Base-by-base conservation (phyloP, 37 sponge, comb jelly and placozoan genomes). In the Diacarnus erythraeanus region DNA sequence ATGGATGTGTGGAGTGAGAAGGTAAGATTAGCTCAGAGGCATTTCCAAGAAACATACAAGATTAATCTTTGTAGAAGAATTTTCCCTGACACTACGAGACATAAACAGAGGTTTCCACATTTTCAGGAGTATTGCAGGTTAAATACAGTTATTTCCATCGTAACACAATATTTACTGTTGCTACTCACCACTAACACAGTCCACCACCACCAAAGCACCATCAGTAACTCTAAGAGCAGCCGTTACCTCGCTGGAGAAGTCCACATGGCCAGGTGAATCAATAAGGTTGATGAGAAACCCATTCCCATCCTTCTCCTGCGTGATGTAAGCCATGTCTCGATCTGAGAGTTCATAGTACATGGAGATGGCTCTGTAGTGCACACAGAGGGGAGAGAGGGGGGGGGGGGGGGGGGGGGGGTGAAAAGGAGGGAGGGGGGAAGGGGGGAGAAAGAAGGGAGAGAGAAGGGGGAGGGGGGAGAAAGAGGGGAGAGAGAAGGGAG, bases 221-320 rank as follows among this genome's bases (percentile, higher is more conserved):
- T 98, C 99, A 59, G 99, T 98, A 15, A 96, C 97, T 42, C 99
- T 88, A 2, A 98, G 93, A 35, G 99, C 97, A 72, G 99, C 99
- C 21, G 99, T 98, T 39, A 98, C 99, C 47, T 98, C 99, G 18
- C 89, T 83, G 67, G 97, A 94, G 75, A 98, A 96, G 80, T 98
- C 99, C 1, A 98, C 99, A 70, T 98, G 97, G 25, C 97, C 99
- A 38, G 99, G 99, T 44, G 97, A 96, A 70, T 98, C 99, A 47
- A 98, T 98, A 63, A 98, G 90, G 75, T 98, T 98, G 88, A 98
- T 96, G 57, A 98, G 93, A 64, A 98, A 98, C 21, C 97, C 99
- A 57, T 93, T 95, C 36, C 96, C 94, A 3, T 86, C 87, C 57
- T 78, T 82, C 70, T 91, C 87, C 44, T 93, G 89, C 21, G 68